Evolutionary conservation across 2,113 vertebrate genomes (phyloP).

Genomic region (Nannobrachium achirus): DNA sequence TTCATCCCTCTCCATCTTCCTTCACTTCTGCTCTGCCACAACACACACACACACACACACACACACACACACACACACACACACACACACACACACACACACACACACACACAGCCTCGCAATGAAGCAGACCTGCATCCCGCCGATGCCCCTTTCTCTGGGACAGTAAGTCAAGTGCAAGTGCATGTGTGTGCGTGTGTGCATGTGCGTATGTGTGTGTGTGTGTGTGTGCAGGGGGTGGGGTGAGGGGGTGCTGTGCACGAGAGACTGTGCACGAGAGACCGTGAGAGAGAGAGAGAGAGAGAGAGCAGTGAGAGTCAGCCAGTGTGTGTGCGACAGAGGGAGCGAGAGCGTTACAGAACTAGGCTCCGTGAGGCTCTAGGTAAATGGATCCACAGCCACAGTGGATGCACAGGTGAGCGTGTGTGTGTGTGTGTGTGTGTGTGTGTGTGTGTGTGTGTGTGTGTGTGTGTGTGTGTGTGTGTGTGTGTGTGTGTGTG

Average conservation of each 20-base stretch:
- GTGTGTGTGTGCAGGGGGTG: constrained; percentile 9
- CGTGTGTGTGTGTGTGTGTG: too few species aligned
- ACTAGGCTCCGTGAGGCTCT: too few species aligned
- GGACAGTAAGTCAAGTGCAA: constrained; percentile 69
- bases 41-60: too few species aligned
- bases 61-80: too few species aligned
- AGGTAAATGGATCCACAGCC: too few species aligned
- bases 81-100: too few species aligned
- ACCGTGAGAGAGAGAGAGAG: constrained; percentile 17
- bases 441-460: too few species aligned
- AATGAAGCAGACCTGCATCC: constrained; percentile 72
- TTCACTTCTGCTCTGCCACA: constrained; percentile 17
- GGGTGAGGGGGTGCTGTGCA: constrained; percentile 3
- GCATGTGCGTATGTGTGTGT: constrained; percentile 11
- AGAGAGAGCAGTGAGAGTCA: too few species aligned
- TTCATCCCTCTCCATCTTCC: constrained; percentile 61
- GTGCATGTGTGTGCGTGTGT: constrained; percentile 2
- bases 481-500: not conserved
- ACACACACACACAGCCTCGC: constrained; percentile 41
- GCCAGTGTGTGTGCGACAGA: constrained; percentile 47
- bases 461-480: not conserved
- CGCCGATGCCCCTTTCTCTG: constrained; percentile 70
- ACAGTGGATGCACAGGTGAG: too few species aligned
- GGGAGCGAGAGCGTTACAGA: too few species aligned
- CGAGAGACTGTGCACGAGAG: constrained; percentile 41